Evolutionary conservation across 2,113 vertebrate species (phyloP).

Genomic region (Oostethus manadensis): DNA sequence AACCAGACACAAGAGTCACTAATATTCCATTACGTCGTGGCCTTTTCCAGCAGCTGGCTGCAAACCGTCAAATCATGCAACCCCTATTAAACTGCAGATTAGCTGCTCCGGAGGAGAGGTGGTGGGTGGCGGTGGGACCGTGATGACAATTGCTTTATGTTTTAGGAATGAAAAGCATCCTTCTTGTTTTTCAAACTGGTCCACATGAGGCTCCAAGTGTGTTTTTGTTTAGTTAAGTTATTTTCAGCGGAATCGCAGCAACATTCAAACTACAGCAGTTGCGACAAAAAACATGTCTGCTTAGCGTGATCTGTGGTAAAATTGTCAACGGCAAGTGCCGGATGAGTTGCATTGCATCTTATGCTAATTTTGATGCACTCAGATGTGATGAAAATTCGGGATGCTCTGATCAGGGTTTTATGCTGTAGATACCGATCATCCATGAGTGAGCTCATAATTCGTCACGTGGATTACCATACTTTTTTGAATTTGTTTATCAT

Average conservation of each 20-base stretch:
- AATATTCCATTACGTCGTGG: conserved; percentile 75
- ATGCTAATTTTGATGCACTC: too few relatives aligned
- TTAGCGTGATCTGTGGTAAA: too few relatives aligned
- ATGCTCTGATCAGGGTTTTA: too few relatives aligned
- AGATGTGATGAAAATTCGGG: too few relatives aligned
- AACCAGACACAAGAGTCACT: conserved; percentile 69
- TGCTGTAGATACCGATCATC: too few relatives aligned
- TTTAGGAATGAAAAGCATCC: background rate
- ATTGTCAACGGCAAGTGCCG: too few relatives aligned
- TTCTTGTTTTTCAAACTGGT: background rate
- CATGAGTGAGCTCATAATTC: too few relatives aligned
- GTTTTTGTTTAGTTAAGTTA: background rate
- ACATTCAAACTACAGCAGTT: background rate
- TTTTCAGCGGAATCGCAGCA: background rate
- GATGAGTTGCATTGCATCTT: too few relatives aligned
- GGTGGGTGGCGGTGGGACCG: conserved; percentile 5
- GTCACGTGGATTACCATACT: too few relatives aligned
- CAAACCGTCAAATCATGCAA: conserved; percentile 42
- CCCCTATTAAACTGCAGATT: conserved; percentile 48
- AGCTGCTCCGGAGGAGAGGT: conserved; percentile 3
- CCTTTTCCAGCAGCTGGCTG: conserved; percentile 54
- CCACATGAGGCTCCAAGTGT: background rate
- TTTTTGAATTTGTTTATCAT: too few relatives aligned
- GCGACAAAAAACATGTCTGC: too few relatives aligned
- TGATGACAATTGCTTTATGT: conserved; percentile 24